These are phyloP conservation scores for Dendropsophus ebraccatus DNA, from an alignment of 2,113 vertebrate species.

Conservation along the genomic window DNA sequence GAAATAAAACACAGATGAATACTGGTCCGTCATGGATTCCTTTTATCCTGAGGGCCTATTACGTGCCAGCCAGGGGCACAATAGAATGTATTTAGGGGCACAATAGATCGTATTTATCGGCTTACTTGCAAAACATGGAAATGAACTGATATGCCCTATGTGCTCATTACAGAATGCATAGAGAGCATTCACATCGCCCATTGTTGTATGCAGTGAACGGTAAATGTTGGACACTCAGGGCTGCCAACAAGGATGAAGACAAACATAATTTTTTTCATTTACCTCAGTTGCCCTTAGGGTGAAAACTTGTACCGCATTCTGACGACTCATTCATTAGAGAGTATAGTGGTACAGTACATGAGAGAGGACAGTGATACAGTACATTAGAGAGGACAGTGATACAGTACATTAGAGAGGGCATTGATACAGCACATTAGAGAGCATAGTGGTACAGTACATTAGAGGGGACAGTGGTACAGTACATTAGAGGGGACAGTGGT, in stretches of 20 bases:
- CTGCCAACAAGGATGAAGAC: neutral
- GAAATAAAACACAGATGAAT: conserved; percentile 23
- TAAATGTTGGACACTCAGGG: neutral
- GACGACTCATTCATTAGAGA: neutral
- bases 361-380: no score
- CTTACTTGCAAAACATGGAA: conserved; percentile 4
- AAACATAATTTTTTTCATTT: neutral
- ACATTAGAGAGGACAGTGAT: no score
- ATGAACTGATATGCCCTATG: conserved; percentile 4
- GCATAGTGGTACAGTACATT: no score
- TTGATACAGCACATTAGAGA: no score
- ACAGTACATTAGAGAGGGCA: no score
- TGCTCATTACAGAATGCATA: neutral
- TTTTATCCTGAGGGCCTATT: neutral
- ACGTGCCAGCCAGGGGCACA: neutral
- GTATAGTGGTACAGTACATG: no score
- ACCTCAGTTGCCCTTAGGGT: no score
- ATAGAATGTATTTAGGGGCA: neutral
- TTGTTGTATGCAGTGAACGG: neutral
- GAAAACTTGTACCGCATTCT: no score
- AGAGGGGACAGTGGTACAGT: no score
- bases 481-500: no score
- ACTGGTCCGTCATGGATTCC: conserved; percentile 5
- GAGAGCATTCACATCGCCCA: neutral
- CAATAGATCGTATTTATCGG: neutral